Percentiles rank a stretch among this genome's conserved stretches.
phyloP scores from a whole-genome alignment of 2,797 vertebrate species.

The Pangasius sanitwongsei region DNA sequence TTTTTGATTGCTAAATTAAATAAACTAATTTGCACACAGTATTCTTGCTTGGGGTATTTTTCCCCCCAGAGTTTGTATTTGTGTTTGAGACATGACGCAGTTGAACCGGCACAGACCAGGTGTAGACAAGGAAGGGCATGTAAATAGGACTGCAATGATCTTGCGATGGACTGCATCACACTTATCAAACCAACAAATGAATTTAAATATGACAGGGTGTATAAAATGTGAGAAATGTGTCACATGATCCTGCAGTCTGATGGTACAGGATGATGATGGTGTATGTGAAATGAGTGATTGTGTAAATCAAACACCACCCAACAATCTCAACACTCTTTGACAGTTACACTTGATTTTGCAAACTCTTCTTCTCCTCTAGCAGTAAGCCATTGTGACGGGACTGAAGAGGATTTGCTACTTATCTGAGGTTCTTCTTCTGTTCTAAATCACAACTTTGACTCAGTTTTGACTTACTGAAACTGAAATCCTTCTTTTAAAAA shows the following conservation, averaged over 20 bases:
- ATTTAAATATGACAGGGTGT: not conserved
- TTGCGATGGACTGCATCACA: not conserved
- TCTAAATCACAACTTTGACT: not conserved
- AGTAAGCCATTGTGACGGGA: not conserved
- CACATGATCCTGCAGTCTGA: not conserved
- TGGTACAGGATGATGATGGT: not conserved
- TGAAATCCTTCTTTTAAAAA: not conserved
- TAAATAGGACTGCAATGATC: not conserved
- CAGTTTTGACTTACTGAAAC: not conserved
- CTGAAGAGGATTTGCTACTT: not conserved
- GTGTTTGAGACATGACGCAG: not conserved
- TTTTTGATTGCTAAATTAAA: not conserved
- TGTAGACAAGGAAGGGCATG: not conserved
- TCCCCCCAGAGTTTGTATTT: not conserved
- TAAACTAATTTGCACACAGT: not conserved
- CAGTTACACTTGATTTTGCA: not conserved
- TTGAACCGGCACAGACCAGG: not conserved
- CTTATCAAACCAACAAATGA: not conserved
- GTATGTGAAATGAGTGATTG: not conserved
- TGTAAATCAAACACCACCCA: not conserved
- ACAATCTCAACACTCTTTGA: not conserved
- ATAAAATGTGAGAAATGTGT: not conserved
- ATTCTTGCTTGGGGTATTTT: not conserved
- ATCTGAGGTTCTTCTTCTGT: not conserved
- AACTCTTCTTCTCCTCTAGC: not conserved